Conservation (phyloP, 2,888 invertebrate genomes). For the Aleiodes alternator region DNA sequence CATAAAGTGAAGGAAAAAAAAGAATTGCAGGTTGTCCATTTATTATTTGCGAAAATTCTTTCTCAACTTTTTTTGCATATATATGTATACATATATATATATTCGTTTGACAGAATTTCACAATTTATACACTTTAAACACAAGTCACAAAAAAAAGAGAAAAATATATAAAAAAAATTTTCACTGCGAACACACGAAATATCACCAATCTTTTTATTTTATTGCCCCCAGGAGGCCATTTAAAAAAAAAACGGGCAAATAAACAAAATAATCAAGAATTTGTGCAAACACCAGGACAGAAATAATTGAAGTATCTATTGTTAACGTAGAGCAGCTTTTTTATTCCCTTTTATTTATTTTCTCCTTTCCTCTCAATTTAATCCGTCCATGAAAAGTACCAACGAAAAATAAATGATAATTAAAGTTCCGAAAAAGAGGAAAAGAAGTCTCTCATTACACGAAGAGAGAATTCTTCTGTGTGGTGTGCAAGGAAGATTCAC, state of each 20-base stretch:
- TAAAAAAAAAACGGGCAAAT: too few species aligned
- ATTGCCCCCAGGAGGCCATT: neutral
- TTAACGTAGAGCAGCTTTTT: neutral
- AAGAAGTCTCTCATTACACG: neutral
- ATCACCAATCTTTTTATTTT: constrained; percentile 1
- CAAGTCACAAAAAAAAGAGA: neutral
- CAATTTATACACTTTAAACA: constrained; percentile 27
- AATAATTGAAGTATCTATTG: too few species aligned
- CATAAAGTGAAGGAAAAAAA: too few species aligned
- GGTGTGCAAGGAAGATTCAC: neutral
- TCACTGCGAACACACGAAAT: neutral
- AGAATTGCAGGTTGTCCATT: too few species aligned
- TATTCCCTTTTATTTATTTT: too few species aligned
- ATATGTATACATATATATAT: too few species aligned
- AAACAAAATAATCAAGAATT: neutral
- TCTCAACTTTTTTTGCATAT: constrained; percentile 14
- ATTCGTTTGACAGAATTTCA: constrained; percentile 9
- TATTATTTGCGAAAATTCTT: constrained; percentile 1
- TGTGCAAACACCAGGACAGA: neutral
- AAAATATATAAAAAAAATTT: neutral
- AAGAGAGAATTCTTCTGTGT: neutral
- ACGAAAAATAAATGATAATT: too few species aligned
- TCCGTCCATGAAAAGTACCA: too few species aligned
- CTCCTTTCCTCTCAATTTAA: too few species aligned
- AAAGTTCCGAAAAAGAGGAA: neutral